Evolutionary conservation across 2,113 vertebrate genomes (phyloP).

Genomic region (Leuciscus idus): DNA sequence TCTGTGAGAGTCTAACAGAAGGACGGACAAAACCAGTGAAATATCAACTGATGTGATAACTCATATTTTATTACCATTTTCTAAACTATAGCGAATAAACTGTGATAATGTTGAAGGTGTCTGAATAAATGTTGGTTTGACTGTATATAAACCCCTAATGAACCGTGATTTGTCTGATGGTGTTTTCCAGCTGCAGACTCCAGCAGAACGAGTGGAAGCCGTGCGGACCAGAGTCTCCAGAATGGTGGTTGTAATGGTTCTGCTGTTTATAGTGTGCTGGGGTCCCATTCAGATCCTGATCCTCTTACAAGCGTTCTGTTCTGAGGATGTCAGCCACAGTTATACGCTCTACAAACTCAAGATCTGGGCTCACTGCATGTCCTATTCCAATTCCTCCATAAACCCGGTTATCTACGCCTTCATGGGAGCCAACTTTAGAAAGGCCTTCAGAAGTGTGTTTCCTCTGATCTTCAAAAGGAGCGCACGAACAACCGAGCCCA

Average conservation of each 20-base stretch:
- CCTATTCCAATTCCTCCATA: conserved; percentile 76
- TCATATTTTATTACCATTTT: too few relatives aligned
- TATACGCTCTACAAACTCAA: conserved; percentile 76
- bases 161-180: background rate
- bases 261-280: conserved; percentile 78
- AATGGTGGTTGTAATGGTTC: conserved; percentile 78
- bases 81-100: too few relatives aligned
- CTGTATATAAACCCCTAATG: background rate
- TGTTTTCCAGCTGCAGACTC: conserved; percentile 65
- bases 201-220: conserved; percentile 64
- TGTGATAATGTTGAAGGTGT: too few relatives aligned
- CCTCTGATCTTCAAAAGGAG: conserved; percentile 67
- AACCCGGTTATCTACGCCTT: conserved; percentile 76
- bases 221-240: conserved; percentile 66
- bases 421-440: conserved; percentile 78
- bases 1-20: too few relatives aligned
- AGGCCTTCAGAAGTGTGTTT: conserved; percentile 75
- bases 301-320: conserved; percentile 72
- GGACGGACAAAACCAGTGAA: too few relatives aligned
- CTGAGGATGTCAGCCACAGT: conserved; percentile 62
- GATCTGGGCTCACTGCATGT: conserved; percentile 80
- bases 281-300: conserved; percentile 78
- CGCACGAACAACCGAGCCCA: conserved; percentile 36
- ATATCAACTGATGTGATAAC: too few relatives aligned
- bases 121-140: too few relatives aligned